These are phyloP conservation scores for Drosophila kambysellisi DNA, from an alignment of 2,888 invertebrate species.

Conservation along the genomic window DNA sequence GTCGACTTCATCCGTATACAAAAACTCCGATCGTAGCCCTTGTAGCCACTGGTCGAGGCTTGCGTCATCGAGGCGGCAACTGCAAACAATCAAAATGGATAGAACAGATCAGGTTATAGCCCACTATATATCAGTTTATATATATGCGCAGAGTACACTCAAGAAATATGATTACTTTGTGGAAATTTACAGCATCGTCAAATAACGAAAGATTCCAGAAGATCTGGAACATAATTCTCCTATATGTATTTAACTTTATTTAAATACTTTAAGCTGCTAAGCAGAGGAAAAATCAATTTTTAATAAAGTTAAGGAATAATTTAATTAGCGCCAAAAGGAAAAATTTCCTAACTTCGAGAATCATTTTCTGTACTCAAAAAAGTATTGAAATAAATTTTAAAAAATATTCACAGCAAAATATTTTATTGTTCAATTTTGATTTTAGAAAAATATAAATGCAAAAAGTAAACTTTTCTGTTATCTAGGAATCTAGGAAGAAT, in stretches of 20 bases:
- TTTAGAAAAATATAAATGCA: not conserved
- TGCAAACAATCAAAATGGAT: constrained; percentile 82
- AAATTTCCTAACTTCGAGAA: not conserved
- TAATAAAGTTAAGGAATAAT: not conserved
- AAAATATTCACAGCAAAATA: too few relatives aligned
- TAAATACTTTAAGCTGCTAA: not conserved
- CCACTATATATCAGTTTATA: not conserved
- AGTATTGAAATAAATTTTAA: too few relatives aligned
- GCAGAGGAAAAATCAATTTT: not conserved
- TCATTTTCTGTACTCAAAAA: too few relatives aligned
- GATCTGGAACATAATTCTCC: not conserved
- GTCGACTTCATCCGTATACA: constrained; percentile 99
- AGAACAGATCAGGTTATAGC: not conserved
- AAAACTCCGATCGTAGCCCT: constrained; percentile 95
- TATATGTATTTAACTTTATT: not conserved
- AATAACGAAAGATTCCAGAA: not conserved
- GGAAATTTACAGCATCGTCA: not conserved
- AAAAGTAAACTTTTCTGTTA: not conserved
- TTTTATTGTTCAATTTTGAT: too few relatives aligned
- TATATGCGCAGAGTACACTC: not conserved
- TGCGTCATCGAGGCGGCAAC: constrained; percentile 94
- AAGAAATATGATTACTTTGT: not conserved
- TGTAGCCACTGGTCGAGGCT: constrained; percentile 89
- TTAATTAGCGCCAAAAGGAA: not conserved
- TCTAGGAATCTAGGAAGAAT: not conserved